Percentiles rank a stretch among this genome's conserved stretches.
These are phyloP conservation scores for Netelia inedita DNA, from an alignment of 2,888 invertebrate species.

Conservation along the genomic window DNA sequence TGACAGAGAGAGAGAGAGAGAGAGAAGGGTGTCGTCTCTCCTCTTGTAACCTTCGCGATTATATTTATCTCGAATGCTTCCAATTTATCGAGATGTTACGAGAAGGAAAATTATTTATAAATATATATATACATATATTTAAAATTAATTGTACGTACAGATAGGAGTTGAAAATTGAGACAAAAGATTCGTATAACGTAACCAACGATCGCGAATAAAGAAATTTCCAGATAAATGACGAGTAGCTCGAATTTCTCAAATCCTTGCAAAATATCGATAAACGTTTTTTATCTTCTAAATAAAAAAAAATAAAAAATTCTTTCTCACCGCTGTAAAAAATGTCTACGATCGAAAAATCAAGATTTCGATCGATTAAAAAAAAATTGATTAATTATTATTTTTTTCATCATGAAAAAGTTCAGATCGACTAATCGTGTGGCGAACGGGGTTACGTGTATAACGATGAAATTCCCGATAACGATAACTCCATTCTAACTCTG, in stretches of 20 bases:
- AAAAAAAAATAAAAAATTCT: too few relatives aligned
- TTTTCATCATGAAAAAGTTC: not conserved
- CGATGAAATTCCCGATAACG: conserved; percentile 53
- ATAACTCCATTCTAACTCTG: conserved; percentile 47
- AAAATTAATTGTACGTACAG: too few relatives aligned
- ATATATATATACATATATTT: too few relatives aligned
- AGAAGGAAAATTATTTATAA: not conserved
- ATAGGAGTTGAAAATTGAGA: not conserved
- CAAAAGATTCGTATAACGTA: not conserved
- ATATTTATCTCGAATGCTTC: conserved; percentile 41
- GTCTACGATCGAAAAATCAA: not conserved
- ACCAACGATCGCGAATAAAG: not conserved
- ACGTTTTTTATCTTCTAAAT: too few relatives aligned
- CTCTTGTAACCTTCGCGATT: conserved; percentile 22
- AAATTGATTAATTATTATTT: not conserved
- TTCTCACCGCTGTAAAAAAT: too few relatives aligned
- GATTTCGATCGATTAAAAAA: not conserved
- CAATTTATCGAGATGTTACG: conserved; percentile 1
- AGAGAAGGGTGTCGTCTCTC: too few relatives aligned
- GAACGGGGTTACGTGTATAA: not conserved
- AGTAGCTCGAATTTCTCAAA: too few relatives aligned
- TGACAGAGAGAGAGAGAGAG: too few relatives aligned
- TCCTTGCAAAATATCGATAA: too few relatives aligned
- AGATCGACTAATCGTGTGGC: conserved; percentile 41
- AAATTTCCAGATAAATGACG: too few relatives aligned